Conservation (phyloP, 1,140 invertebrate genomes). For the Anoplophora glabripennis region DNA sequence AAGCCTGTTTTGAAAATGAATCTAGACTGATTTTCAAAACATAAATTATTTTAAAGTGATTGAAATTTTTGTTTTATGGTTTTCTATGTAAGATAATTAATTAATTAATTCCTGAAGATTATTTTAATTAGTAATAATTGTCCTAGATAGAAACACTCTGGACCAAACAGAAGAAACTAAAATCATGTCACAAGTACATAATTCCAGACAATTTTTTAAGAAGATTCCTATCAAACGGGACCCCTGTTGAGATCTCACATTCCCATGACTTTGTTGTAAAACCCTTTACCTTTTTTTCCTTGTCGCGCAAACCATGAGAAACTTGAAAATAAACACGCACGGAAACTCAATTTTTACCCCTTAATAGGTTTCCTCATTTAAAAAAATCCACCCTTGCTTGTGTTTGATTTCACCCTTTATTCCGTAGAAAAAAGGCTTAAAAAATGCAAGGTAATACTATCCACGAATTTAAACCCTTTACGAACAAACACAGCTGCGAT, state of each 20-base stretch:
- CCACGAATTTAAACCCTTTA: constrained; percentile 30
- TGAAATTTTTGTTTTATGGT: no score
- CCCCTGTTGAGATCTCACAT: no score
- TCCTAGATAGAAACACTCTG: no score
- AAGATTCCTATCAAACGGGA: no score
- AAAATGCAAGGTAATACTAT: constrained; percentile 29
- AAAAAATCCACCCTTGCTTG: constrained; percentile 13
- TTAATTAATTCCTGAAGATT: no score
- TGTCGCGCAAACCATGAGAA: constrained; percentile 15
- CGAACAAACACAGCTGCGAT: constrained; percentile 30
- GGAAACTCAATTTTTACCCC: constrained; percentile 14
- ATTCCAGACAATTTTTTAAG: neutral
- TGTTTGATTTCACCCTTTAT: constrained; percentile 21
- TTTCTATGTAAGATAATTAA: no score
- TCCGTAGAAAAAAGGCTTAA: constrained; percentile 14
- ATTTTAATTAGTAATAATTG: no score
- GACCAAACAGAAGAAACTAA: no score
- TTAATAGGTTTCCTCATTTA: constrained; percentile 15
- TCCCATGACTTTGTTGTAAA: no score
- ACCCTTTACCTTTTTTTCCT: constrained; percentile 7
- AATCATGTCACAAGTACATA: neutral
- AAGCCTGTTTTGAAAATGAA: no score
- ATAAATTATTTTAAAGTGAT: no score
- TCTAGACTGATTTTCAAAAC: no score
- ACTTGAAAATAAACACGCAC: constrained; percentile 7